Base-by-base conservation (phyloP, 2,888 invertebrate genomes). In the Chrysolina americana region DNA sequence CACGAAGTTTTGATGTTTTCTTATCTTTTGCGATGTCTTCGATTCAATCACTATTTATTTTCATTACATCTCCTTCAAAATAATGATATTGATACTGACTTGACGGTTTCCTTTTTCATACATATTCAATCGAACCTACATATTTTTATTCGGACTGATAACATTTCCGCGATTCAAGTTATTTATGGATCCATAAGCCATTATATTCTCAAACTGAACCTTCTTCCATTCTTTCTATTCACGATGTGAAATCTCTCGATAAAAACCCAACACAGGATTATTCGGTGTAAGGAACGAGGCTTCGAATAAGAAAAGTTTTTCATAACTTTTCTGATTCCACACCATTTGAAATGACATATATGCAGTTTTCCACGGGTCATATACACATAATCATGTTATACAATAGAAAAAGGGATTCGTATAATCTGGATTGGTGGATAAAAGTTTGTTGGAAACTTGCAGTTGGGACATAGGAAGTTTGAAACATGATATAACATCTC, bases 271-370 rank as follows among this genome's bases (percentile, higher is more conserved):
- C 53, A 62, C 68, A 68, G 63, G 56, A 68, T 73, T 64, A 73
- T 73, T 69, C 64, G 53, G 28, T 69, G 65, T 65, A 62, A 73
- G 69, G 48, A 48, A 65, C 23, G 5, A 70, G 59, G 44, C 62
- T 65, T 65, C 41, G 65, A 59, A 73, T 50, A 47, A 65, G 73
- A 48, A 73, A 73, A 73, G 28, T 70, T 73, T 70, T 73, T 59
- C 73, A 73, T 73, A 73, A 73, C 69, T 70, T 69, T 73, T 65
- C 69, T 23, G 69, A 73, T 73, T 73, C 73, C 70, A 36, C 23
- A 21, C 70, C 69, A 73, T 73, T 73, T 73, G 73, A 70, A 36
- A 64, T n/a, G 65, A 47, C 73, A 41, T 41, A 65, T 70, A 48
- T 36, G 65, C 19, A 41, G 28, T 65, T 73, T 70, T 73, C 70